Conservation (phyloP, 2,113 vertebrate species). For the Thunnus maccoyii region DNA sequence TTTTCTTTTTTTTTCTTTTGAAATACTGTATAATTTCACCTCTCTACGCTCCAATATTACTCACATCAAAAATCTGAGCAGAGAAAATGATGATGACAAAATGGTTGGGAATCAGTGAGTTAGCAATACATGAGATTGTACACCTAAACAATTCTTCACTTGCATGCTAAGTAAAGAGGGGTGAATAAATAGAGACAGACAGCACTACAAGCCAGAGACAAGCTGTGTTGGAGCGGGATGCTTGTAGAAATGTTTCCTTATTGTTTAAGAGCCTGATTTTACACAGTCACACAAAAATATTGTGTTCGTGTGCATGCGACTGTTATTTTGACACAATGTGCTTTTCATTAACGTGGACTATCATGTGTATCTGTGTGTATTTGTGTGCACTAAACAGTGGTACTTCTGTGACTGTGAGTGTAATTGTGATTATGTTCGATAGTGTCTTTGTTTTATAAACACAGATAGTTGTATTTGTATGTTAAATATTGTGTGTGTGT, state of each 20-base stretch:
- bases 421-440: constrained; percentile 13
- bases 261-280: constrained; percentile 3
- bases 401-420: constrained; percentile 4
- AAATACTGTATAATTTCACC: too few relatives aligned
- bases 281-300: neutral
- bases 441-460: constrained; percentile 50
- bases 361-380: neutral
- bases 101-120: neutral
- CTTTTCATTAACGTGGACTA: constrained; percentile 27
- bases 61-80: neutral
- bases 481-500: constrained; percentile 36
- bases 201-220: neutral
- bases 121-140: neutral
- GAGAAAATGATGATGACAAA: neutral
- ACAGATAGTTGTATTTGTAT: constrained; percentile 47
- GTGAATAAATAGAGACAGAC: constrained; percentile 7
- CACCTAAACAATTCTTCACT: neutral
- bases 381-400: constrained; percentile 9
- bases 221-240: neutral
- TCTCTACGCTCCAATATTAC: too few relatives aligned
- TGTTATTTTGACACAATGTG: neutral
- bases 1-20: neutral
- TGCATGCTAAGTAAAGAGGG: neutral
- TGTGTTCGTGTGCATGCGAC: neutral
- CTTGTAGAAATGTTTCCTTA: constrained; percentile 3